Percentiles rank a stretch among this genome's conserved stretches.
phyloP scores from a whole-genome alignment of 2,113 vertebrate genomes.

The Mugil cephalus region DNA sequence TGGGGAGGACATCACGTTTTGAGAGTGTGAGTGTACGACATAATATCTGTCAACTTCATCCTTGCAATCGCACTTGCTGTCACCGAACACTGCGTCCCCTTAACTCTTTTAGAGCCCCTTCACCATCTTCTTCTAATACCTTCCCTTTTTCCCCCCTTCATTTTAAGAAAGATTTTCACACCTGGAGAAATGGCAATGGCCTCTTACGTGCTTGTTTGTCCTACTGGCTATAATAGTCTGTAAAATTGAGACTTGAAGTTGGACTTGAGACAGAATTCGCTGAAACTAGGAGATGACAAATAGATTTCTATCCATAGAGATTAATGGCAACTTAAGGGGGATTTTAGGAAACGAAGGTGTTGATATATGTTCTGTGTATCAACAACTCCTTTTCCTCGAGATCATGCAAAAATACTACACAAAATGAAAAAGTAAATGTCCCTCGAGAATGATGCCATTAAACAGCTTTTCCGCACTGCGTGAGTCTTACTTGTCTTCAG shows the following conservation, averaged over 20 bases:
- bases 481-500: not conserved
- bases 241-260: not conserved
- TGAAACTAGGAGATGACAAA: not conserved
- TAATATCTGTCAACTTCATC: slow-evolving; percentile 73
- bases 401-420: not conserved
- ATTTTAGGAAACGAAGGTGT: too few species aligned
- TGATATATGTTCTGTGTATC: not conserved
- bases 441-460: not conserved
- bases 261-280: not conserved
- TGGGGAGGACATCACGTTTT: slow-evolving; percentile 70
- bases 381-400: not conserved
- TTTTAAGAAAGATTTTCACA: slow-evolving; percentile 41
- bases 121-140: slow-evolving; percentile 33
- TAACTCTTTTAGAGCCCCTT: slow-evolving; percentile 66
- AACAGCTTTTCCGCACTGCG: not conserved
- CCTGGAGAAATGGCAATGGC: slow-evolving; percentile 20
- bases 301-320: too few species aligned
- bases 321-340: not conserved
- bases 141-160: slow-evolving; percentile 20
- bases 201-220: slow-evolving; percentile 36
- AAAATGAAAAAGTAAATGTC: not conserved
- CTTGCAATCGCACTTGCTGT: slow-evolving; percentile 62
- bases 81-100: slow-evolving; percentile 58
- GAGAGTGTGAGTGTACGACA: slow-evolving; percentile 58
- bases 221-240: not conserved